Percentiles rank a stretch among this genome's conserved stretches.
Conservation (phyloP, 2,797 vertebrate species). For the Mormyrus proboscirostris region DNA sequence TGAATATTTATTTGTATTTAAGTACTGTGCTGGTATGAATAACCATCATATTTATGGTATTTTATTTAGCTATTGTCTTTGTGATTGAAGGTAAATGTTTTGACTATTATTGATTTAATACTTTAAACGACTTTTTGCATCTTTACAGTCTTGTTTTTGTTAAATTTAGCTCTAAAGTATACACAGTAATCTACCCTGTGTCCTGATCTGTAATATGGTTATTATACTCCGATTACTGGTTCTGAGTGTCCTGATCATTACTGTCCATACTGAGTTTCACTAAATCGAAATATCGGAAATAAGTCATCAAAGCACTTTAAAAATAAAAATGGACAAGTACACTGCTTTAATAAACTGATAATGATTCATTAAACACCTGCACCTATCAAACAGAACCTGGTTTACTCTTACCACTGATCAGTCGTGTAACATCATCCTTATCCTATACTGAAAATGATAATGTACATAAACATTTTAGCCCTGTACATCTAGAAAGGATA, state of each 20-base stretch:
- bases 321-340: not conserved
- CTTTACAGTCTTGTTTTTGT: not conserved
- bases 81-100: not conserved
- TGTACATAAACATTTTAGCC: not conserved
- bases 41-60: not conserved
- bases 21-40: not conserved
- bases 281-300: not conserved
- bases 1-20: not conserved
- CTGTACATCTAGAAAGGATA: not conserved
- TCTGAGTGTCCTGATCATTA: not conserved
- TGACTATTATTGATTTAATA: not conserved
- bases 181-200: not conserved
- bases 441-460: not conserved
- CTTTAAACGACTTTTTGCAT: not conserved
- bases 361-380: not conserved
- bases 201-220: not conserved
- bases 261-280: not conserved
- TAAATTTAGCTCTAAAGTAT: not conserved
- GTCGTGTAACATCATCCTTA: not conserved
- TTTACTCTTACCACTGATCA: not conserved
- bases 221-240: not conserved
- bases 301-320: not conserved
- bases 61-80: not conserved
- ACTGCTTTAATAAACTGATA: not conserved
- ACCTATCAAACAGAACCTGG: not conserved